These are phyloP conservation scores for Lepus oiostolus DNA, from an alignment of 2,797 vertebrate species.

Conservation along the genomic window DNA sequence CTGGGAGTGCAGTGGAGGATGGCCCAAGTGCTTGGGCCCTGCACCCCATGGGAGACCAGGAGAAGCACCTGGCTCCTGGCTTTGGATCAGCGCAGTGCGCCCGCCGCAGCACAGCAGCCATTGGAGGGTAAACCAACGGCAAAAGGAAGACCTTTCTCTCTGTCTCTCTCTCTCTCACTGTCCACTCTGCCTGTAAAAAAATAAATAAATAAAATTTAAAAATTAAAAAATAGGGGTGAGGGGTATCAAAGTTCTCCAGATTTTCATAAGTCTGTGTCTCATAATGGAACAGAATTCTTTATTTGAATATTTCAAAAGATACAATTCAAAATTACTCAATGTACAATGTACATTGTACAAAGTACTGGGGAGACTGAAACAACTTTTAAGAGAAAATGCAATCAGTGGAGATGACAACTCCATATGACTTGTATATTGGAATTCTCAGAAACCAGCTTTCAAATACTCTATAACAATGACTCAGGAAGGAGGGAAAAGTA, in stretches of 20 bases:
- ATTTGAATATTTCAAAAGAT: neutral
- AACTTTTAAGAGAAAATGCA: neutral
- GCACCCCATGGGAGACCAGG: too few relatives aligned
- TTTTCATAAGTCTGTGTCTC: neutral
- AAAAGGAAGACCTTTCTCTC: too few relatives aligned
- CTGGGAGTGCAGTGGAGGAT: too few relatives aligned
- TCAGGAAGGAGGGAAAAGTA: neutral
- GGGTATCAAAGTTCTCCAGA: neutral
- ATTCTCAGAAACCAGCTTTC: neutral
- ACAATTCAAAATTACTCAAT: neutral
- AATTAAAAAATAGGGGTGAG: neutral
- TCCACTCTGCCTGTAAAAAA: too few relatives aligned
- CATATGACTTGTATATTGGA: neutral
- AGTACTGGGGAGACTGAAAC: neutral
- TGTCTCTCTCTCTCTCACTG: too few relatives aligned
- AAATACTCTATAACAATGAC: neutral
- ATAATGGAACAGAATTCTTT: neutral
- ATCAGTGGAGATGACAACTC: neutral
- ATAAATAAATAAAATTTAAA: too few relatives aligned
- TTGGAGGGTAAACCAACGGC: too few relatives aligned
- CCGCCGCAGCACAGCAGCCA: too few relatives aligned
- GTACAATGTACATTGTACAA: neutral
- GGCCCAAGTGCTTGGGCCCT: too few relatives aligned
- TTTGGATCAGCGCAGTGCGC: too few relatives aligned
- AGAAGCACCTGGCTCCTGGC: too few relatives aligned